These are phyloP conservation scores for Orthonychiurus folsomi DNA, from an alignment of 2,888 invertebrate genomes.

Conservation along the genomic window DNA sequence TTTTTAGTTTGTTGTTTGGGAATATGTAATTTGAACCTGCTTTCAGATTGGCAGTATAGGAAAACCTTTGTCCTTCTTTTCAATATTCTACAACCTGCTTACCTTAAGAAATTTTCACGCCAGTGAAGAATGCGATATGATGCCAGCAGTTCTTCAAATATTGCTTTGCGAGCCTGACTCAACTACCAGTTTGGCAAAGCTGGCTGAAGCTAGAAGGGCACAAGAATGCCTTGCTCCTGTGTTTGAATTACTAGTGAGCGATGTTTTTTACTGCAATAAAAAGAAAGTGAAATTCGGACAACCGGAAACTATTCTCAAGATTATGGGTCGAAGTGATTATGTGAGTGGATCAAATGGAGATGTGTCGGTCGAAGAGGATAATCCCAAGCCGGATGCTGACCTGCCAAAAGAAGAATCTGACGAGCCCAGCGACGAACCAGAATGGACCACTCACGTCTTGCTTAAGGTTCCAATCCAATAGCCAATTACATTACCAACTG, in stretches of 20 bases:
- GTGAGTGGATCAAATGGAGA: conserved; percentile 23
- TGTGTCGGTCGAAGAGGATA: not conserved
- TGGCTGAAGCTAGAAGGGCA: conserved; percentile 23
- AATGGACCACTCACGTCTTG: conserved; percentile 32
- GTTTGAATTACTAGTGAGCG: conserved; percentile 33
- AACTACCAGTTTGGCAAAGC: conserved; percentile 21
- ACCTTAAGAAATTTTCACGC: too few relatives aligned
- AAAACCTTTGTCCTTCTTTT: too few relatives aligned
- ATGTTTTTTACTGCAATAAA: conserved; percentile 34
- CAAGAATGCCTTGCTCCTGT: conserved; percentile 33
- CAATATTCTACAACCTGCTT: too few relatives aligned
- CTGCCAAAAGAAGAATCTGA: conserved; percentile 18
- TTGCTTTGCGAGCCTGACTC: conserved; percentile 31
- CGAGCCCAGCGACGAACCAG: conserved; percentile 27
- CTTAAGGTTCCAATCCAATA: too few relatives aligned
- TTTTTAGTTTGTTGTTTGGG: too few relatives aligned
- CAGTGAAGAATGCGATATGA: too few relatives aligned
- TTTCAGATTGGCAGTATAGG: too few relatives aligned
- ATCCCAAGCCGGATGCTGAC: not conserved
- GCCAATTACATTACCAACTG: too few relatives aligned
- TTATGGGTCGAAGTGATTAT: conserved; percentile 32
- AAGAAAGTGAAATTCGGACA: conserved; percentile 27
- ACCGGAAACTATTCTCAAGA: conserved; percentile 29
- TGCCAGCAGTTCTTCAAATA: conserved; percentile 35
- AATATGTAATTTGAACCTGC: too few relatives aligned